Percentiles rank a stretch among this genome's conserved stretches.
These are phyloP conservation scores for Regulus satrapa DNA, from an alignment of 2,113 vertebrate genomes.

Conservation along the genomic window DNA sequence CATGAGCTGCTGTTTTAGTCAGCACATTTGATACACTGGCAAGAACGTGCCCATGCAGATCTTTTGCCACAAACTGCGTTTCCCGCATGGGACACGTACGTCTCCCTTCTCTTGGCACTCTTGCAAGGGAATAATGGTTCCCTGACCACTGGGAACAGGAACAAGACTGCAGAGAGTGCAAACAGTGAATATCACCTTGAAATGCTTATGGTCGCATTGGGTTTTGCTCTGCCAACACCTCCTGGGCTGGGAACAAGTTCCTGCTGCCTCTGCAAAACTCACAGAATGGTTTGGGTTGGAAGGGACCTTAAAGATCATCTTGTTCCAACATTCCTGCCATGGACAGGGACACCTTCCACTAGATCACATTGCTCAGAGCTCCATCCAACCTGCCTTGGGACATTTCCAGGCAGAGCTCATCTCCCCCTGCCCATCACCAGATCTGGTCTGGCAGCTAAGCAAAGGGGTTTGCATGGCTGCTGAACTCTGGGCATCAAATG, in stretches of 20 bases:
- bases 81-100: fast-evolving
- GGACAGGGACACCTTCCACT: background rate
- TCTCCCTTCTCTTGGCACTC: background rate
- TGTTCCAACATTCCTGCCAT: background rate
- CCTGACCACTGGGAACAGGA: background rate
- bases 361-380: background rate
- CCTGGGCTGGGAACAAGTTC: background rate
- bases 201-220: background rate
- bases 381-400: background rate
- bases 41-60: background rate
- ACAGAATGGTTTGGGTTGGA: background rate
- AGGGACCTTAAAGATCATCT: background rate
- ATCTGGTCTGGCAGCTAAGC: fast-evolving
- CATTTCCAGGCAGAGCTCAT: background rate
- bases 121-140: background rate
- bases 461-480: background rate
- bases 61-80: background rate
- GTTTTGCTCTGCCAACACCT: background rate
- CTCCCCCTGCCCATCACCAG: background rate
- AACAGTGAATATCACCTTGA: background rate
- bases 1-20: background rate
- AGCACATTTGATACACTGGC: fast-evolving
- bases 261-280: background rate
- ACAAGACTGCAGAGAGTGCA: background rate
- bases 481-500: fast-evolving